Conservation (phyloP, 2,888 invertebrate species). For the Cantharis rustica region DNA sequence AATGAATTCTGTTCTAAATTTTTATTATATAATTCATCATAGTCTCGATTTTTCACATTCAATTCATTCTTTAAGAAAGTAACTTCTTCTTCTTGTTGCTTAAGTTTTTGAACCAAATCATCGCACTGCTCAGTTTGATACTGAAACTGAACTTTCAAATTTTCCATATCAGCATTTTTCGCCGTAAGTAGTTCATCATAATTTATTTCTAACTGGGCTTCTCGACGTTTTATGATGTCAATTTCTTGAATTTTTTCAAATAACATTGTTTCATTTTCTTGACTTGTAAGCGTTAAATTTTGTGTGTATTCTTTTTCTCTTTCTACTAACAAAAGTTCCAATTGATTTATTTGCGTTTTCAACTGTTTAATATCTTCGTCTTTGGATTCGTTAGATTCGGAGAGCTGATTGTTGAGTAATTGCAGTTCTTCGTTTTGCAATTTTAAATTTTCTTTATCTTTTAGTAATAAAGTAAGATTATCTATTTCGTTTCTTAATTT, state of each 20-base stretch:
- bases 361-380: constrained; percentile 36
- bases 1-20: constrained; percentile 61
- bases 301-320: constrained; percentile 39
- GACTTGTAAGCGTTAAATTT: constrained; percentile 31
- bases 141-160: constrained; percentile 41
- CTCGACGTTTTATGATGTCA: constrained; percentile 35
- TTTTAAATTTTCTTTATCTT: constrained; percentile 34
- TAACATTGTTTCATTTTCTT: constrained; percentile 33
- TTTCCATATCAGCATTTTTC: constrained; percentile 46
- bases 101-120: constrained; percentile 9
- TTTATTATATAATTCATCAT: constrained; percentile 58
- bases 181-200: constrained; percentile 42
- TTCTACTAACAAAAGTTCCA: constrained; percentile 36
- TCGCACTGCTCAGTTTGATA: constrained; percentile 27
- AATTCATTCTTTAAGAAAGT: constrained; percentile 58
- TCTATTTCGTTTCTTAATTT: constrained; percentile 18
- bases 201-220: constrained; percentile 34
- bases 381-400: constrained; percentile 30
- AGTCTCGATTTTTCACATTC: constrained; percentile 60
- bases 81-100: constrained; percentile 37
- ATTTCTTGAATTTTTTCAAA: constrained; percentile 37
- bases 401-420: neutral
- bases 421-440: neutral
- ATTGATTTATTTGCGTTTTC: constrained; percentile 30
- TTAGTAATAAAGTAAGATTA: constrained; percentile 31